phyloP scores from a whole-genome alignment of 2,888 invertebrate genomes.

The Coelopa pilipes region DNA sequence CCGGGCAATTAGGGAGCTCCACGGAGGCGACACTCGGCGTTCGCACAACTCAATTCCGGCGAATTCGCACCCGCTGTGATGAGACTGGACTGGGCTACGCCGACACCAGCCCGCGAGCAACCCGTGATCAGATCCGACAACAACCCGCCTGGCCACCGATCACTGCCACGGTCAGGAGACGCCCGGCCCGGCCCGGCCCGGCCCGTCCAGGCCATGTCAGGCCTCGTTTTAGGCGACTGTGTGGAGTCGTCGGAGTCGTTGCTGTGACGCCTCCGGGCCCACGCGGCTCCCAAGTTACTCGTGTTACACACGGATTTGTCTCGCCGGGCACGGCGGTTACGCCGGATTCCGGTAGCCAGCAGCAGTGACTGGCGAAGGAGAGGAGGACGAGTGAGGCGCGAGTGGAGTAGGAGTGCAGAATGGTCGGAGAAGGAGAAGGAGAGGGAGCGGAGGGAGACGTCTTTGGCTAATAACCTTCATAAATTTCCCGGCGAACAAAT shows the following conservation, averaged over 20 bases:
- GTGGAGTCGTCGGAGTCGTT: neutral
- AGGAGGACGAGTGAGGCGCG: neutral
- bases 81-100: neutral
- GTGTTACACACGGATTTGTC: constrained; percentile 63
- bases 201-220: too few relatives aligned
- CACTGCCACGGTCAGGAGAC: too few relatives aligned
- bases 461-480: constrained; percentile 64
- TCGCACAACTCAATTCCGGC: too few relatives aligned
- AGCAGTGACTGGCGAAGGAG: neutral
- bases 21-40: too few relatives aligned
- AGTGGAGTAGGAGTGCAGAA: too few relatives aligned
- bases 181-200: too few relatives aligned
- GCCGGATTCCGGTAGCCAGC: neutral
- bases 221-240: neutral
- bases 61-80: too few relatives aligned
- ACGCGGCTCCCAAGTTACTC: constrained; percentile 61
- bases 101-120: too few relatives aligned
- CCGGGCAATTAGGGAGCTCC: too few relatives aligned
- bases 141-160: too few relatives aligned
- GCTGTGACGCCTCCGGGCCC: constrained; percentile 6
- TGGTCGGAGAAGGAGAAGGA: too few relatives aligned
- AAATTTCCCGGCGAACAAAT: constrained; percentile 64
- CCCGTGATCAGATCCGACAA: too few relatives aligned
- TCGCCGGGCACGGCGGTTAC: constrained; percentile 4
- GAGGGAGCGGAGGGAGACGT: constrained; percentile 45